phyloP scores from a whole-genome alignment of 2,113 vertebrate genomes.

The Pleuronectes platessa region DNA sequence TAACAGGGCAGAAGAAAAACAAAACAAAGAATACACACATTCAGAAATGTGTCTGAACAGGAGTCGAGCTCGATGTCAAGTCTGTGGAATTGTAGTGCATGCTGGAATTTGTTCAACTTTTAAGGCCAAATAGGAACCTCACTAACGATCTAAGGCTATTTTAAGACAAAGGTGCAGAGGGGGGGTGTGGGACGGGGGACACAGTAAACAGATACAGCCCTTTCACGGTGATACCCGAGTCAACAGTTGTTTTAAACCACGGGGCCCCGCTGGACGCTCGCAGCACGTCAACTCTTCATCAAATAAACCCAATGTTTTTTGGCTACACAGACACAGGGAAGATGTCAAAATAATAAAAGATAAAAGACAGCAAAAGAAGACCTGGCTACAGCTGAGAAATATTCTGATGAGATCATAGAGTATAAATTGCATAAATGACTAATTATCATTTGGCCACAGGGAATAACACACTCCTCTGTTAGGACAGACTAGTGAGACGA shows the following conservation, averaged over 20 bases:
- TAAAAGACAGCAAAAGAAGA: not conserved
- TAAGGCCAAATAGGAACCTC: slow-evolving; percentile 79
- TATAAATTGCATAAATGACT: slow-evolving; percentile 61
- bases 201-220: slow-evolving; percentile 76
- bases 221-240: slow-evolving; percentile 79
- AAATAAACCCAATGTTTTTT: slow-evolving; percentile 39
- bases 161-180: slow-evolving; percentile 77
- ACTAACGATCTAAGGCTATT: slow-evolving; percentile 69
- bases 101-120: slow-evolving; percentile 61
- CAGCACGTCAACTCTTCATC: slow-evolving; percentile 22
- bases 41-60: slow-evolving; percentile 16
- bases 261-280: slow-evolving; percentile 17
- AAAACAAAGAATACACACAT: not conserved
- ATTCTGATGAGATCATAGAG: slow-evolving; percentile 16
- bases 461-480: slow-evolving; percentile 28
- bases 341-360: not conserved
- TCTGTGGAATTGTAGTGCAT: slow-evolving; percentile 73
- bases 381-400: slow-evolving; percentile 35
- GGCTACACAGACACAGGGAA: slow-evolving; percentile 42
- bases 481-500: slow-evolving; percentile 27
- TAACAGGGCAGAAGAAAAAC: slow-evolving; percentile 44
- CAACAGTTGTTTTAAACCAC: slow-evolving; percentile 61
- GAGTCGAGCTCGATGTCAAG: slow-evolving; percentile 53
- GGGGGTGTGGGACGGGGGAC: slow-evolving; percentile 25
- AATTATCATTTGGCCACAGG: slow-evolving; percentile 54